phyloP scores from a whole-genome alignment of 1,140 invertebrate species.

The Cyphomyrmex costatus region DNA sequence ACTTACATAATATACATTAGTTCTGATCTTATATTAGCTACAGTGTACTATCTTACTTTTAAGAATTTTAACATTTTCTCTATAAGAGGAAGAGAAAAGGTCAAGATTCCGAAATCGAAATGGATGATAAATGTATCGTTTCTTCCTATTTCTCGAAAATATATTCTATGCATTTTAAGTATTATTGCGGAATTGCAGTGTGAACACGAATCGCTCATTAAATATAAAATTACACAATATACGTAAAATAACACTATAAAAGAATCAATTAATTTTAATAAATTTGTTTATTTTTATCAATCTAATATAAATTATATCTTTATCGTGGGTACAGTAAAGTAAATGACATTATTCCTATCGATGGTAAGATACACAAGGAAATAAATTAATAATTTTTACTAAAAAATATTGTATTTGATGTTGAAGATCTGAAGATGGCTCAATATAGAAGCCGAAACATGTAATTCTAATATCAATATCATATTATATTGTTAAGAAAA shows the following conservation, averaged over 20 bases:
- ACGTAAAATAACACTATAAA: not conserved
- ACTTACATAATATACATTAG: too few species aligned
- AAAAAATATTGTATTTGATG: not conserved
- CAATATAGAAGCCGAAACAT: too few species aligned
- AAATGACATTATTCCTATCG: not conserved
- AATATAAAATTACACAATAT: not conserved
- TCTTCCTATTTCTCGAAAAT: constrained; percentile 19
- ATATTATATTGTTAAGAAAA: too few species aligned
- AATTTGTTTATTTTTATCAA: not conserved
- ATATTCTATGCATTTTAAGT: not conserved
- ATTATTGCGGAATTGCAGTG: not conserved
- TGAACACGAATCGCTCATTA: not conserved
- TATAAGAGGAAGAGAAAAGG: constrained; percentile 15
- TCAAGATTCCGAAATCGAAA: constrained; percentile 9
- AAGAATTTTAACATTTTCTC: not conserved
- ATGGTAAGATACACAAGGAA: not conserved
- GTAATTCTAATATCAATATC: too few species aligned
- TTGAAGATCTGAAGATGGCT: too few species aligned
- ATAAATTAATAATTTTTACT: not conserved
- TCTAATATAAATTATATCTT: too few species aligned
- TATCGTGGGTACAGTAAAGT: not conserved
- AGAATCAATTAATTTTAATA: not conserved
- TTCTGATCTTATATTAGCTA: too few species aligned
- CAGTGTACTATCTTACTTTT: too few species aligned
- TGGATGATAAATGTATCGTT: constrained; percentile 5